Evolutionary conservation across 2,888 invertebrate species (phyloP).

Genomic region (Eulithis prunata): DNA sequence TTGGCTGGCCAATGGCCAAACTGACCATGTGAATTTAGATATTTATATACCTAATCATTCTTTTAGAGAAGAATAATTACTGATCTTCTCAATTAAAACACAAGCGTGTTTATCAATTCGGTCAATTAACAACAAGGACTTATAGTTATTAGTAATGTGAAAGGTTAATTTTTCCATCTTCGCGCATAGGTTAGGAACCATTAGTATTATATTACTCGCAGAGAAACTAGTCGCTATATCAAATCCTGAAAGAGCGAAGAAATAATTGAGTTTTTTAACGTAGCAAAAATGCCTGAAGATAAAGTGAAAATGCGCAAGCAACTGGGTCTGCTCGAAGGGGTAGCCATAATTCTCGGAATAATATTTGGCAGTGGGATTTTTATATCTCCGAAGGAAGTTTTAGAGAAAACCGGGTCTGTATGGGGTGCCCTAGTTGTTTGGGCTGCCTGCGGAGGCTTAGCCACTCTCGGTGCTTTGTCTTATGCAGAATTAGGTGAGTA

Average conservation of each 20-base stretch:
- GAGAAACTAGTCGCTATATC: too few species aligned
- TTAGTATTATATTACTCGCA: neutral
- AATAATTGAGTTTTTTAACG: constrained; percentile 7
- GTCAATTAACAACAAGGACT: constrained; percentile 1
- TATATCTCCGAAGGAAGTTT: constrained; percentile 97
- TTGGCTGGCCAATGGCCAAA: too few species aligned
- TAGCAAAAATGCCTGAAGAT: constrained; percentile 68
- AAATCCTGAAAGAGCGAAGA: neutral
- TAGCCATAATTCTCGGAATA: constrained; percentile 96
- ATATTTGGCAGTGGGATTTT: constrained; percentile 98
- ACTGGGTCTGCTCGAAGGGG: constrained; percentile 94
- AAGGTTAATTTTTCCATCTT: constrained; percentile 8
- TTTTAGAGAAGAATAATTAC: too few species aligned
- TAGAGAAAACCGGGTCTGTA: constrained; percentile 94
- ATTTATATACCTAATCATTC: too few species aligned
- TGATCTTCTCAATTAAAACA: constrained; percentile 14
- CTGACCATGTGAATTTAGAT: too few species aligned
- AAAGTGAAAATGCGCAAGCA: constrained; percentile 94
- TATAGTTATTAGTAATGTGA: constrained; percentile 1
- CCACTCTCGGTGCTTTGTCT: constrained; percentile 97
- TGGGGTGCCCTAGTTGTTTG: constrained; percentile 95
- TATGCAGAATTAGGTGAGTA: constrained; percentile 95
- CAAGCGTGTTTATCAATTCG: constrained; percentile 2
- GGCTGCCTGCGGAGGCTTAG: constrained; percentile 94
- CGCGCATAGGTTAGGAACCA: constrained; percentile 12